phyloP scores from a whole-genome alignment of 2,113 vertebrate genomes.

The Asarcornis scutulata region DNA sequence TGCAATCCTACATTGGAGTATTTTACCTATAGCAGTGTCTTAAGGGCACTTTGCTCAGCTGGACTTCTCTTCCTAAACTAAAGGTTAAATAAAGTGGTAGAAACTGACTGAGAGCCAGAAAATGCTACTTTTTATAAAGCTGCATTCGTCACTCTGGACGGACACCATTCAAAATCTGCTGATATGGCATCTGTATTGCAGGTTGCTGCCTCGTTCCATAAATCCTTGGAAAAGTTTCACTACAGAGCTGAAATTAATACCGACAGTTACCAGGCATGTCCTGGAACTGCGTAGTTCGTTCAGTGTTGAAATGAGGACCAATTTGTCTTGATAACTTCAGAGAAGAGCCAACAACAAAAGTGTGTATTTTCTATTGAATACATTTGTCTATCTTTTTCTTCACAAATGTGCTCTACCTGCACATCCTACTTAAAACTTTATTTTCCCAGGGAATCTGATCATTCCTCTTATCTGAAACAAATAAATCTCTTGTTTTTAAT shows the following conservation, averaged over 20 bases:
- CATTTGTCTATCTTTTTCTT: background rate
- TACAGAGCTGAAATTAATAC: background rate
- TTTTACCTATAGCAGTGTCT: background rate
- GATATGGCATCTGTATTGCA: background rate
- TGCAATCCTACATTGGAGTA: background rate
- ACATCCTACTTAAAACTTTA: background rate
- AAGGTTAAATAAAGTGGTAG: background rate
- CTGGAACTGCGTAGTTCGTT: background rate
- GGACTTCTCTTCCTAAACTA: background rate
- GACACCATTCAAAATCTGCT: background rate
- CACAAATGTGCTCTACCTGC: background rate
- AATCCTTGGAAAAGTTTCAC: background rate
- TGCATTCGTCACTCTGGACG: background rate
- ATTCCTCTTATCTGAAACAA: background rate
- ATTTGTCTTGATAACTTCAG: background rate
- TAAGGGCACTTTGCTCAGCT: background rate
- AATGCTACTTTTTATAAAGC: fast-evolving
- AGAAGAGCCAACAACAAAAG: background rate
- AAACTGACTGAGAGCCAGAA: background rate
- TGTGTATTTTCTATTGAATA: background rate
- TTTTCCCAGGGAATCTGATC: background rate
- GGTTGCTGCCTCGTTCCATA: background rate
- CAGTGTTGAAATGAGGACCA: background rate
- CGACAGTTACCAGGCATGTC: background rate
- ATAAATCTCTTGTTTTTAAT: background rate